phyloP scores from a whole-genome alignment of 2,888 invertebrate species.

The Caradrina kadenii region DNA sequence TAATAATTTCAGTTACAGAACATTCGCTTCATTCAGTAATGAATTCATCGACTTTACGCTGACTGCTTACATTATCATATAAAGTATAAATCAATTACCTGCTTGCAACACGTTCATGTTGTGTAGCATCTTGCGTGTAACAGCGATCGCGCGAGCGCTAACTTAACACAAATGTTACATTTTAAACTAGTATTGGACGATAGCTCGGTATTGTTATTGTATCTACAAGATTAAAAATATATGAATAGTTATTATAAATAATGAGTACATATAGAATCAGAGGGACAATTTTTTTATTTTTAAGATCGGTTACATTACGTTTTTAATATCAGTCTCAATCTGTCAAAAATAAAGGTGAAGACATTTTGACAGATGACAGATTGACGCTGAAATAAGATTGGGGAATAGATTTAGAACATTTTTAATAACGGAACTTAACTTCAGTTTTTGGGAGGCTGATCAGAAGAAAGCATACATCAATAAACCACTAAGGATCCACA shows the following conservation, averaged over 20 bases:
- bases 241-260: too few species aligned
- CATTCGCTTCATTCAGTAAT: constrained; percentile 7
- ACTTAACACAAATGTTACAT: constrained; percentile 15
- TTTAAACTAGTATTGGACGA: constrained; percentile 11
- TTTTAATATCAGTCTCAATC: too few species aligned
- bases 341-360: too few species aligned
- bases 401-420: too few species aligned
- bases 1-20: constrained; percentile 5
- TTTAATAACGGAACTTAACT: too few species aligned
- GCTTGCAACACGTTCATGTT: constrained; percentile 29
- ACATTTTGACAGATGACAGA: too few species aligned
- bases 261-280: too few species aligned
- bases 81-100: constrained; percentile 42
- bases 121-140: not conserved
- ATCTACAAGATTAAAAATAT: too few species aligned
- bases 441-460: not conserved
- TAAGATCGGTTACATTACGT: too few species aligned
- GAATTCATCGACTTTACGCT: constrained; percentile 37
- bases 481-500: too few species aligned
- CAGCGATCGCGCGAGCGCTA: constrained; percentile 3
- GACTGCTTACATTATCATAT: constrained; percentile 32
- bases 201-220: not conserved
- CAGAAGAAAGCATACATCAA: not conserved
- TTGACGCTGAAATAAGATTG: too few species aligned
- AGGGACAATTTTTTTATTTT: too few species aligned